Evolutionary conservation across 2,888 invertebrate species (phyloP).

Genomic region (Cosmia pyralina): DNA sequence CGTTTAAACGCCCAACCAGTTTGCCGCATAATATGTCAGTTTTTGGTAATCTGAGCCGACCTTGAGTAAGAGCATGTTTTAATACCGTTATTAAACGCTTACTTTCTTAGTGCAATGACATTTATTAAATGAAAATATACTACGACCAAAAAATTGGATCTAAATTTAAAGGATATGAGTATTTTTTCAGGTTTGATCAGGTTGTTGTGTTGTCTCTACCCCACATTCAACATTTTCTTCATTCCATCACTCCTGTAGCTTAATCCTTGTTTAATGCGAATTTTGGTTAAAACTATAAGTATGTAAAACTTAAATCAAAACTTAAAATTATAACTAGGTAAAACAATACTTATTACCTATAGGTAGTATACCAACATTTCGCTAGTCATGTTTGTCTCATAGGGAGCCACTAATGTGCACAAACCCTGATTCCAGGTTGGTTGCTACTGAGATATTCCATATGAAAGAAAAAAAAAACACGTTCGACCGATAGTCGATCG

Average conservation of each 20-base stretch:
- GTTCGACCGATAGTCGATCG: not conserved
- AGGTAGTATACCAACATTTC: too few species aligned
- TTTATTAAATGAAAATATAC: not conserved
- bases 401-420: not conserved
- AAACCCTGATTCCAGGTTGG: too few species aligned
- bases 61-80: conserved; percentile 28
- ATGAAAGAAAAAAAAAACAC: not conserved
- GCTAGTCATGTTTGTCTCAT: not conserved
- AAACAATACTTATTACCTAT: too few species aligned
- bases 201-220: not conserved
- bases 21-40: conserved; percentile 3
- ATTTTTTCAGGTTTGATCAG: not conserved
- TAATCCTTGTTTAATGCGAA: too few species aligned
- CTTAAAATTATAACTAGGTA: too few species aligned
- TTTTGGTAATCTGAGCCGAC: conserved; percentile 37
- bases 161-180: not conserved
- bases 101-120: conserved; percentile 38
- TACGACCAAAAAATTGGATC: not conserved
- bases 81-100: conserved; percentile 2
- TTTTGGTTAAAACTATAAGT: too few species aligned
- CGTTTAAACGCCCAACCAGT: conserved; percentile 28
- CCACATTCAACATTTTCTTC: not conserved
- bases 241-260: not conserved
- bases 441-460: too few species aligned
- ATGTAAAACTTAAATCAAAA: too few species aligned